A percentile compares a stretch with the other conserved stretches of the same genome.
Evolutionary conservation across 2,797 vertebrate genomes (phyloP).

Genomic region (Tangara arthus): DNA sequence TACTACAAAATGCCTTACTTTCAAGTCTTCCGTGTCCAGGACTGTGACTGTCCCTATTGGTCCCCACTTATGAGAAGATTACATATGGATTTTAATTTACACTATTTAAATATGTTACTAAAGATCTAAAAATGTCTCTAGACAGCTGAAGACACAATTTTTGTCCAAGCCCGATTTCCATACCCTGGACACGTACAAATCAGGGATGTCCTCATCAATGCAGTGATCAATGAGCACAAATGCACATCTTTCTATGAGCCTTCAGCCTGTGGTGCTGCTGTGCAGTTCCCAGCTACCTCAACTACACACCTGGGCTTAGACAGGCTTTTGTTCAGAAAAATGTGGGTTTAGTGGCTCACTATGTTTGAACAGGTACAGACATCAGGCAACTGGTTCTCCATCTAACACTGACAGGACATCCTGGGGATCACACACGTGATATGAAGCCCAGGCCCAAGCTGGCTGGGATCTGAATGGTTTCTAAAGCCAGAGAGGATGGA

Average conservation of each 20-base stretch:
- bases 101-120: conserved; percentile 63
- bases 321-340: conserved; percentile 36
- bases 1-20: conserved; percentile 38
- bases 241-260: not conserved
- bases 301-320: conserved; percentile 16
- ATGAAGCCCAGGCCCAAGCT: conserved; percentile 94
- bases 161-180: not conserved
- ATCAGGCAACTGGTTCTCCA: conserved; percentile 26
- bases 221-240: not conserved
- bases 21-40: conserved; percentile 20
- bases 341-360: conserved; percentile 47
- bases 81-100: conserved; percentile 39
- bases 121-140: conserved; percentile 66
- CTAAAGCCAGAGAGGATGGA: conserved; percentile 92
- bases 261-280: not conserved
- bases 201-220: not conserved
- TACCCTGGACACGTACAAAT: not conserved
- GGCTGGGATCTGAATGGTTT: conserved; percentile 96
- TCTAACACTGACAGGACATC: not conserved
- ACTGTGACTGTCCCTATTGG: conserved; percentile 25
- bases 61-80: conserved; percentile 39
- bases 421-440: conserved; percentile 82
- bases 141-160: conserved; percentile 47
- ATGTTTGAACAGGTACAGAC: conserved; percentile 4
- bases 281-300: conserved; percentile 40